Conservation (phyloP, 2,797 vertebrate species). For the Hippocampus kuda region DNA sequence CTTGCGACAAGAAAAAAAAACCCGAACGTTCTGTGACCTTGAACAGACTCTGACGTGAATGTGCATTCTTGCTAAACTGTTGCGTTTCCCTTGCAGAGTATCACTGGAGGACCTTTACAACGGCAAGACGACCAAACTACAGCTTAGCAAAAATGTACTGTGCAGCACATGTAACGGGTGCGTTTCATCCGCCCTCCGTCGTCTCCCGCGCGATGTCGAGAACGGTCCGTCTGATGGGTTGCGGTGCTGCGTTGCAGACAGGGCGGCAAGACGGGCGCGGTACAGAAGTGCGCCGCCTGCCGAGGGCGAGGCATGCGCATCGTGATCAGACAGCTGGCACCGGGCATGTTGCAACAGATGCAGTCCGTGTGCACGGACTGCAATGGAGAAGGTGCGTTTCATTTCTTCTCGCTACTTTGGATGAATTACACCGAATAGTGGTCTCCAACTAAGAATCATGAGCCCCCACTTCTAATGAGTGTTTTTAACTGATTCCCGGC, state of each 20-base stretch:
- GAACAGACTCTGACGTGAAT: too few species aligned
- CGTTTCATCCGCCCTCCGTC: constrained; percentile 46
- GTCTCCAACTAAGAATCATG: too few species aligned
- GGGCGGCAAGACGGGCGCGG: constrained; percentile 94
- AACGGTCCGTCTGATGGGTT: not conserved
- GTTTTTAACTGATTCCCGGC: not conserved
- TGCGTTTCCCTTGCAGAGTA: constrained; percentile 67
- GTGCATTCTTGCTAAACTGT: not conserved
- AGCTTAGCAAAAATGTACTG: constrained; percentile 98
- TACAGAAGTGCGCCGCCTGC: constrained; percentile 91
- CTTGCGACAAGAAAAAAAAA: too few species aligned
- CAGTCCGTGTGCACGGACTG: constrained; percentile 96
- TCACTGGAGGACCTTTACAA: constrained; percentile 97
- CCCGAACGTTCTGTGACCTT: too few species aligned
- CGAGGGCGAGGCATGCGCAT: constrained; percentile 91
- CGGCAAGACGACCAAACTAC: constrained; percentile 97
- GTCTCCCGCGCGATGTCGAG: not conserved
- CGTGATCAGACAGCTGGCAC: constrained; percentile 96
- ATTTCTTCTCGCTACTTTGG: not conserved
- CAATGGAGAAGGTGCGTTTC: constrained; percentile 76
- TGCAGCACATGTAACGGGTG: constrained; percentile 95
- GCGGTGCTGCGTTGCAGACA: constrained; percentile 64
- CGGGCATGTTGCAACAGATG: constrained; percentile 99
- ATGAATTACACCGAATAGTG: too few species aligned
- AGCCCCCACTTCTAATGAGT: not conserved